These are phyloP conservation scores for Capreolus pygargus DNA, from an alignment of 2,113 vertebrate genomes.

Conservation along the genomic window DNA sequence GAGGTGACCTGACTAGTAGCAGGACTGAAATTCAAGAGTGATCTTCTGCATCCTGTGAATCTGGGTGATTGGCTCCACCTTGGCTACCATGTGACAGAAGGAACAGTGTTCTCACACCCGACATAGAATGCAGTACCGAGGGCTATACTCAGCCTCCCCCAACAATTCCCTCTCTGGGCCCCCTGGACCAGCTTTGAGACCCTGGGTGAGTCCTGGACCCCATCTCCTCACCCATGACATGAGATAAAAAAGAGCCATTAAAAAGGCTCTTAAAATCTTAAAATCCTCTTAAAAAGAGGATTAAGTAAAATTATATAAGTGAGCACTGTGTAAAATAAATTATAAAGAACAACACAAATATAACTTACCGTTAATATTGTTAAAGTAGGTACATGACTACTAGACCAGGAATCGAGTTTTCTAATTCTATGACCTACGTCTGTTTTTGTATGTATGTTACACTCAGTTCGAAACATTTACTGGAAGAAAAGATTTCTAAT, in stretches of 20 bases:
- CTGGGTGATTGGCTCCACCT: no score
- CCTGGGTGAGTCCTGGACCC: background rate
- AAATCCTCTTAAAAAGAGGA: no score
- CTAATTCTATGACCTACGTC: background rate
- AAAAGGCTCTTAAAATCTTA: no score
- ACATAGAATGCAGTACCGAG: rapidly evolving
- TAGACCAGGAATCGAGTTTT: no score
- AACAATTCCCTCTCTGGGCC: background rate
- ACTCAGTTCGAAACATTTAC: background rate
- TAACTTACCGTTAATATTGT: background rate
- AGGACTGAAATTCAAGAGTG: background rate
- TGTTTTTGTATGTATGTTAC: background rate
- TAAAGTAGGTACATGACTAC: background rate
- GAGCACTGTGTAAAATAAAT: background rate
- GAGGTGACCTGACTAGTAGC: background rate
- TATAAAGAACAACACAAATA: background rate
- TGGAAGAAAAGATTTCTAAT: background rate
- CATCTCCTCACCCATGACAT: background rate
- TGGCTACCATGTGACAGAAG: background rate
- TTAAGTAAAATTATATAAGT: background rate
- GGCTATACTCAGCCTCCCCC: rapidly evolving
- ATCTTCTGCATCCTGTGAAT: background rate
- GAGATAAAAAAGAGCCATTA: background rate
- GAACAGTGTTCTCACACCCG: background rate
- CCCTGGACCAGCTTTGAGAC: background rate